Evolutionary conservation across 1,140 invertebrate species (phyloP).

Genomic region (Anoplophora glabripennis): DNA sequence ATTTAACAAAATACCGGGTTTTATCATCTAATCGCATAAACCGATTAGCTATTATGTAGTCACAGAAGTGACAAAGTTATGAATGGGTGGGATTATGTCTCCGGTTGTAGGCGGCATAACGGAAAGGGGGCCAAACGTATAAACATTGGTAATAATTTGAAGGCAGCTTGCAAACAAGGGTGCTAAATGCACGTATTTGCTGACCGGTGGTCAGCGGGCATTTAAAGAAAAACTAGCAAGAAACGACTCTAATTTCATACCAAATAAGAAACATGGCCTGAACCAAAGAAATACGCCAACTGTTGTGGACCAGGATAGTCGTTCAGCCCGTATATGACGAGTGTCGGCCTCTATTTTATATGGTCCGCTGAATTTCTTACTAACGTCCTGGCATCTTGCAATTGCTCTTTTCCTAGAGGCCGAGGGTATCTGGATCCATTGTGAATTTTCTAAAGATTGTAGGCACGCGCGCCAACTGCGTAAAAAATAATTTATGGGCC

Average conservation of each 20-base stretch:
- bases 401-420: slow-evolving; percentile 17
- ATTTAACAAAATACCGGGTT: no score
- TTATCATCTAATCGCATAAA: no score
- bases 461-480: slow-evolving; percentile 17
- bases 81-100: background rate
- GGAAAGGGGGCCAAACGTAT: slow-evolving; percentile 15
- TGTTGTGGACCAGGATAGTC: background rate
- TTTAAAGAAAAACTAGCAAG: slow-evolving; percentile 8
- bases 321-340: background rate
- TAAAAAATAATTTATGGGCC: slow-evolving; percentile 24
- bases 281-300: no score
- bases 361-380: slow-evolving; percentile 6
- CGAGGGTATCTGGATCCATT: slow-evolving; percentile 19
- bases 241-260: slow-evolving; percentile 17
- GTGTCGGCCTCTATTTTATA: background rate
- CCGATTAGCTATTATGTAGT: no score
- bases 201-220: slow-evolving; percentile 22
- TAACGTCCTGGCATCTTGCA: slow-evolving; percentile 7
- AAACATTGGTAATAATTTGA: slow-evolving; percentile 31
- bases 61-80: background rate
- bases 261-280: slow-evolving; percentile 9
- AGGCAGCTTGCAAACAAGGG: slow-evolving; percentile 33
- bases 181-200: slow-evolving; percentile 23
- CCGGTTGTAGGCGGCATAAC: background rate
- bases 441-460: slow-evolving; percentile 23